Evolutionary conservation across 1,140 invertebrate species (phyloP), one percentile per base, ranked within the genome.

Genomic region (Ips nitidus): DNA sequence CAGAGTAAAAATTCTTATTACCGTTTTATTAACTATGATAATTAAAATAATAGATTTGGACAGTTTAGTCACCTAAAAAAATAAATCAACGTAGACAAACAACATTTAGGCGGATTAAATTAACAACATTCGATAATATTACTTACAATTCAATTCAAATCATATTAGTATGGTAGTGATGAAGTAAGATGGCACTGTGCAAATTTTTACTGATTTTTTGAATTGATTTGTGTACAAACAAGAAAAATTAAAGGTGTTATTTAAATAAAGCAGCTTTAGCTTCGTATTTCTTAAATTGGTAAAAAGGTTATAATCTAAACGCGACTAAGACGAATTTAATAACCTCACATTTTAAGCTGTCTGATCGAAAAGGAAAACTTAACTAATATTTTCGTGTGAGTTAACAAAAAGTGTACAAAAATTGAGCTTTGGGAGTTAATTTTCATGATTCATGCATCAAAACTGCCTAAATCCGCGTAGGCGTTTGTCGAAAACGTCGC

Each of bases 341-440:
- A 43, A 22, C 8, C 2, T 5, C 8, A 59, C 52, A 52, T n/a
- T 36, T 8, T 8, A 62, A 62, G 5, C 38, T 52, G 7, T 39
- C 4, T 63, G n/a, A 47, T 38, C 40, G 3, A 3, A 39, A 52
- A 52, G 47, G 22, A 52, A 53, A 40, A 64, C 22, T 22, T 37
- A 64, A 41, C 6, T 22, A n/a, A 8, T 8, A 22, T 39, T 8
- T 40, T 8, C n/a, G 3, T 64, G 22, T 63, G 52, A 37, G 39
- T 3, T 56, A 62, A 69, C 8, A 62, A 60, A 62, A 69, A 37
- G 52, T 69, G 39, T 62, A 69, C 52, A 69, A 60, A 69, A 69
- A 69, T 61, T 69, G 67, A 69, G 67, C 67, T 69, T 69, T 69
- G 67, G 67, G 67, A 62, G 56, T 62, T 59, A 62, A 69, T 62